These are phyloP conservation scores for Carassius gibelio DNA, from an alignment of 2,113 vertebrate genomes.

Conservation along the genomic window DNA sequence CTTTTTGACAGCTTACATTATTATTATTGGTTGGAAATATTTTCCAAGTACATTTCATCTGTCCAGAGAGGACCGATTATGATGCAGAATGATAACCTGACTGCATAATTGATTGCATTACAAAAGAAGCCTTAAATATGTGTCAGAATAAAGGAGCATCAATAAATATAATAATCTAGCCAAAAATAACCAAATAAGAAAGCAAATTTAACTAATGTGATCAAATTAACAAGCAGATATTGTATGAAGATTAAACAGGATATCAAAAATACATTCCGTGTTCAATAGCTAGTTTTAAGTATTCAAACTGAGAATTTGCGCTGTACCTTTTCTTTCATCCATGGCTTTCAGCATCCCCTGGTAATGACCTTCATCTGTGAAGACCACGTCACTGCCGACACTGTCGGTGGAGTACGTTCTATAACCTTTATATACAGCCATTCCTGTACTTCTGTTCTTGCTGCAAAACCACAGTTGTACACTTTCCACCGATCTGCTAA, in stretches of 20 bases:
- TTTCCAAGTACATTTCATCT: neutral
- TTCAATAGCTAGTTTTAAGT: neutral
- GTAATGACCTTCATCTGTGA: conserved; percentile 67
- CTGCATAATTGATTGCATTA: neutral
- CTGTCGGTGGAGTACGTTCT: conserved; percentile 70
- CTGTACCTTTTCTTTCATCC: conserved; percentile 71
- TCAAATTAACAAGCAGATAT: neutral
- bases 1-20: neutral
- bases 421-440: conserved; percentile 56
- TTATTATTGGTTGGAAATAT: neutral
- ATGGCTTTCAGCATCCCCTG: conserved; percentile 67
- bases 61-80: neutral
- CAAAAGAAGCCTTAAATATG: neutral
- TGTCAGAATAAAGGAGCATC: neutral
- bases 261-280: neutral
- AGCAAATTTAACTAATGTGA: neutral
- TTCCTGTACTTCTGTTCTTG: conserved; percentile 20
- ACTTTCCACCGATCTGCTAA: conserved; percentile 2
- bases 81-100: neutral
- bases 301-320: neutral
- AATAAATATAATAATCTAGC: too few relatives aligned
- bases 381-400: conserved; percentile 70
- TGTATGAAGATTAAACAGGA: neutral
- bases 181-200: neutral
- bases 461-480: conserved; percentile 12